phyloP scores from a whole-genome alignment of 1,140 invertebrate genomes.

The Argopecten irradians region DNA sequence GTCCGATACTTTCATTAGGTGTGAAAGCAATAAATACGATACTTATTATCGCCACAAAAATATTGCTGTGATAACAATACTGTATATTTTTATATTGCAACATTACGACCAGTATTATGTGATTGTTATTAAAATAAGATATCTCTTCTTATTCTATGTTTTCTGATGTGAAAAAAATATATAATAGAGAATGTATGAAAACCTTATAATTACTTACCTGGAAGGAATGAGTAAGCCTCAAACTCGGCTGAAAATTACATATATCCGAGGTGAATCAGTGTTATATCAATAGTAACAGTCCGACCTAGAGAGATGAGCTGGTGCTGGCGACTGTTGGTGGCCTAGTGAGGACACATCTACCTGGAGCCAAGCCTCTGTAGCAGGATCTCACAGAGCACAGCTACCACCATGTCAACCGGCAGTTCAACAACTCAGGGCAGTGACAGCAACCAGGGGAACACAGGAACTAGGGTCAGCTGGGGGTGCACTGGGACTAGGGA shows the following conservation, averaged over 20 bases:
- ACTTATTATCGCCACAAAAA: too few species aligned
- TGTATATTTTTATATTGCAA: too few species aligned
- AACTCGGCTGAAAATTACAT: not conserved
- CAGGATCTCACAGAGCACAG: slow-evolving; percentile 6
- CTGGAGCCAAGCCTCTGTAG: not conserved
- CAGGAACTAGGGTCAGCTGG: too few species aligned
- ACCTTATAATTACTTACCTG: not conserved
- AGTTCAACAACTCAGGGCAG: not conserved
- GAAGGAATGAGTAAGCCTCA: not conserved
- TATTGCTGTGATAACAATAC: too few species aligned
- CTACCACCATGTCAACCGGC: not conserved
- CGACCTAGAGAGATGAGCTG: not conserved
- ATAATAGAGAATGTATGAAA: not conserved
- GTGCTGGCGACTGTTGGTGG: not conserved
- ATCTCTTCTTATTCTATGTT: too few species aligned
- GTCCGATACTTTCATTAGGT: too few species aligned
- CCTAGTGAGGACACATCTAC: not conserved
- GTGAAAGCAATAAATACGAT: too few species aligned
- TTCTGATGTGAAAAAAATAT: not conserved
- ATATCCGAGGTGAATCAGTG: not conserved
- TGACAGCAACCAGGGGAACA: not conserved
- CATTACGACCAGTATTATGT: too few species aligned
- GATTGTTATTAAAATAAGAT: too few species aligned
- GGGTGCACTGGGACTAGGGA: too few species aligned
- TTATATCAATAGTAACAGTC: not conserved